phyloP scores from a whole-genome alignment of 2,113 vertebrate genomes.

The Parus major region DNA sequence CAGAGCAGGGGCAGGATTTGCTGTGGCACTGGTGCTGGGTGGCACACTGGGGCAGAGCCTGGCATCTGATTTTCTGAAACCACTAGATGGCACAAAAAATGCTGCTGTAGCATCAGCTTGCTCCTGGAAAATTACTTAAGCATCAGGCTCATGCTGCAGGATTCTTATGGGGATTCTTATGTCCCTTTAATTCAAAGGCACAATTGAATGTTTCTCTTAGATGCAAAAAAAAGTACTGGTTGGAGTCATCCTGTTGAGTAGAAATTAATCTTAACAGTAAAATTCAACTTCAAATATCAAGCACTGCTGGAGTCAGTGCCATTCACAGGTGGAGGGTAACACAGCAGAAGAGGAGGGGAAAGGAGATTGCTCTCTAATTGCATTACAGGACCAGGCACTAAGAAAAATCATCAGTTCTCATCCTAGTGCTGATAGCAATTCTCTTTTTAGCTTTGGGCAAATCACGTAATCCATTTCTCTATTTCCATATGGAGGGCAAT shows the following conservation, averaged over 20 bases:
- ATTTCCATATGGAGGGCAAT: not conserved
- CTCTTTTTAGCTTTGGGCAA: not conserved
- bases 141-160: not conserved
- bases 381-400: not conserved
- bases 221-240: not conserved
- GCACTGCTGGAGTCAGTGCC: not conserved
- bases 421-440: not conserved
- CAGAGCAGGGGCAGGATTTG: not conserved
- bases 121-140: not conserved
- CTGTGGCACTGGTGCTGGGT: not conserved
- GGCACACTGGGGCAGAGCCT: not conserved
- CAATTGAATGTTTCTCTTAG: not conserved
- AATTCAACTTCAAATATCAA: not conserved
- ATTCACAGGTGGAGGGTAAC: not conserved
- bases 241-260: not conserved
- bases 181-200: not conserved
- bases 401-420: not conserved
- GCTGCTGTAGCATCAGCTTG: not conserved
- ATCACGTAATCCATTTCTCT: not conserved
- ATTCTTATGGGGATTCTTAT: not conserved
- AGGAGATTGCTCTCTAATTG: not conserved
- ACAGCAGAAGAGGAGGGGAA: not conserved
- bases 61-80: not conserved
- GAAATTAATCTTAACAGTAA: constrained; percentile 11
- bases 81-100: constrained; percentile 60